Evolutionary conservation across 2,888 invertebrate species (phyloP).

Genomic region (Adineta ricciae): DNA sequence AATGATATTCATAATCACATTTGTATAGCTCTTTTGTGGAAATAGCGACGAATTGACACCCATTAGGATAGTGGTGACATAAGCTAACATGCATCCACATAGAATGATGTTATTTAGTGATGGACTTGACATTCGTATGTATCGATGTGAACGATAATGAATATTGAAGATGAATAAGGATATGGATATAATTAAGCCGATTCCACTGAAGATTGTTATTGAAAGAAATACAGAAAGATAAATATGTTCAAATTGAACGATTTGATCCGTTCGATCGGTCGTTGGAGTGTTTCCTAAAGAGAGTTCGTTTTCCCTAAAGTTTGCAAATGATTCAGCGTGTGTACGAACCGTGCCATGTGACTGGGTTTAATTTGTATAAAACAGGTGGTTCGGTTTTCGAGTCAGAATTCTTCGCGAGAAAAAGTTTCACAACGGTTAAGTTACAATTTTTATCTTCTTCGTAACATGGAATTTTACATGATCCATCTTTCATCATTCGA

Average conservation of each 20-base stretch:
- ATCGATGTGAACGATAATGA: conserved; percentile 25
- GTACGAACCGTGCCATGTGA: conserved; percentile 54
- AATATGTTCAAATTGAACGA: neutral
- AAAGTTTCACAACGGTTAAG: neutral
- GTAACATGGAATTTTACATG: conserved; percentile 11
- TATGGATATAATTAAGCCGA: conserved; percentile 25
- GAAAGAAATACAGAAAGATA: neutral
- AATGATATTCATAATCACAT: neutral
- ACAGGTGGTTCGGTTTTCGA: neutral
- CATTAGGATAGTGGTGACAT: conserved; percentile 22
- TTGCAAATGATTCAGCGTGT: too few relatives aligned
- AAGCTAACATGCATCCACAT: conserved; percentile 28
- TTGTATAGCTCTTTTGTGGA: neutral
- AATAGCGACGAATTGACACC: conserved; percentile 20
- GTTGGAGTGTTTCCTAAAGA: neutral
- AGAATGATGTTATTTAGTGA: conserved; percentile 30
- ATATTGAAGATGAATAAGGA: conserved; percentile 30
- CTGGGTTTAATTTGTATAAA: conserved; percentile 47
- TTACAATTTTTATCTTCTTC: neutral
- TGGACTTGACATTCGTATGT: conserved; percentile 34
- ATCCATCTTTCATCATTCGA: conserved; percentile 1
- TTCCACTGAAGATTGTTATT: neutral
- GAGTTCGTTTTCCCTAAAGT: too few relatives aligned
- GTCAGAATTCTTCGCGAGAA: neutral
- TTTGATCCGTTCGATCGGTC: neutral